These are phyloP conservation scores for Agrochola circellaris DNA, from an alignment of 2,888 invertebrate genomes.

Conservation along the genomic window DNA sequence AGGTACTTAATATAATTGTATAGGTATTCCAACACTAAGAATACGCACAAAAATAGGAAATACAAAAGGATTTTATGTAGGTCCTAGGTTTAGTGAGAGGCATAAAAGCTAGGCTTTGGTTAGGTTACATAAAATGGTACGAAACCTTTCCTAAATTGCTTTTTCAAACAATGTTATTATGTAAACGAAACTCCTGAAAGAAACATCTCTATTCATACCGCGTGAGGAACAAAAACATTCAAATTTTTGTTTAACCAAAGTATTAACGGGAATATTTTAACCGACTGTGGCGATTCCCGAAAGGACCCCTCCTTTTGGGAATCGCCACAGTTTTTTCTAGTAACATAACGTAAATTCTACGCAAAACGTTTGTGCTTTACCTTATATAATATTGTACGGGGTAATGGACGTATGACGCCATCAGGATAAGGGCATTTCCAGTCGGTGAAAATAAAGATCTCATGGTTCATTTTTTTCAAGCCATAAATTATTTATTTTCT, in stretches of 20 bases:
- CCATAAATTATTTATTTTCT: not conserved
- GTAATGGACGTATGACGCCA: not conserved
- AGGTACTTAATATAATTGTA: not conserved
- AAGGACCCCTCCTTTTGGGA: too few species aligned
- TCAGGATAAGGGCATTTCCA: not conserved
- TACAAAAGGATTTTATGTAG: constrained; percentile 30
- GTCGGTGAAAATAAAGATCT: too few species aligned
- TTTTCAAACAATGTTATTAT: constrained; percentile 45
- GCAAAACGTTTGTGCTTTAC: not conserved
- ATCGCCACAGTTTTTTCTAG: too few species aligned
- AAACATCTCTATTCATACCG: constrained; percentile 36
- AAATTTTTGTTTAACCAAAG: not conserved
- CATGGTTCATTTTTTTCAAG: too few species aligned
- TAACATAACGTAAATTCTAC: too few species aligned
- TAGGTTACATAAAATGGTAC: constrained; percentile 17
- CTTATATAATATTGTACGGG: too few species aligned
- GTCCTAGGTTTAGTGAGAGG: not conserved
- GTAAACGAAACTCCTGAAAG: constrained; percentile 47
- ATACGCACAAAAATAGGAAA: constrained; percentile 11
- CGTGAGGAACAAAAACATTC: not conserved
- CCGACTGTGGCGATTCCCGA: too few species aligned
- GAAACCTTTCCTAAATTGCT: constrained; percentile 50
- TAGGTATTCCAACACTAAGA: constrained; percentile 1
- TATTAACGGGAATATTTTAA: not conserved
- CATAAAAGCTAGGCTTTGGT: constrained; percentile 22